These are phyloP conservation scores for Dreissena rostriformis DNA, from an alignment of 1,140 invertebrate genomes.

Conservation along the genomic window DNA sequence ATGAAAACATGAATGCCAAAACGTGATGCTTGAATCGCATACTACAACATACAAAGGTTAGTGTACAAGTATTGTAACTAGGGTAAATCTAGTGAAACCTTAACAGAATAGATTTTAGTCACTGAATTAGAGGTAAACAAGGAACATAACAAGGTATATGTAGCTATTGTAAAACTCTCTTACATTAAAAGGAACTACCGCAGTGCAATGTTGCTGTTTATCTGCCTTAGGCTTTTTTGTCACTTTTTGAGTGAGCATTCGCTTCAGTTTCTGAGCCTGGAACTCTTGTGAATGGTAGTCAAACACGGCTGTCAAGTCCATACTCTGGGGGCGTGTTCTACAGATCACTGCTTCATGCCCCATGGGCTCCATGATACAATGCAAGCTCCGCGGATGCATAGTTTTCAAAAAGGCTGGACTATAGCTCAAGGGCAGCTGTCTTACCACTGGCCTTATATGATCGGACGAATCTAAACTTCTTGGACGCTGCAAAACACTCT, in stretches of 20 bases:
- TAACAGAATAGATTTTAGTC: too few species aligned
- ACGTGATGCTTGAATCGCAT: too few species aligned
- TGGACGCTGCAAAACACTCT: constrained; percentile 24
- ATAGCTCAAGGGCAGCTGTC: constrained; percentile 32
- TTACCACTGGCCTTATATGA: neutral
- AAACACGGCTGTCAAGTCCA: constrained; percentile 38
- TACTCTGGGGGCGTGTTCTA: constrained; percentile 36
- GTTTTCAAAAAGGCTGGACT: constrained; percentile 49
- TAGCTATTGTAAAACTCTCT: too few species aligned
- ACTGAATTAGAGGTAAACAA: too few species aligned
- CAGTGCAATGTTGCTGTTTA: neutral
- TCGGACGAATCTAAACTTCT: constrained; percentile 45
- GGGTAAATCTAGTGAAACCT: too few species aligned
- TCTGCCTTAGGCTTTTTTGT: constrained; percentile 19
- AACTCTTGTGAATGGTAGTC: constrained; percentile 41
- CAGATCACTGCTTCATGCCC: neutral
- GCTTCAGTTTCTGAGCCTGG: constrained; percentile 37
- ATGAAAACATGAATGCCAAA: too few species aligned
- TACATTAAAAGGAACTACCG: neutral
- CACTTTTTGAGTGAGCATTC: constrained; percentile 41
- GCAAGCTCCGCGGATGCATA: constrained; percentile 44
- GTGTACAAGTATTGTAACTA: too few species aligned
- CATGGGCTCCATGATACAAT: constrained; percentile 37
- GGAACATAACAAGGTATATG: too few species aligned
- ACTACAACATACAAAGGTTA: too few species aligned